Base-by-base conservation (phyloP, 2,797 vertebrate species). In the Micropoecilia bifurca region DNA sequence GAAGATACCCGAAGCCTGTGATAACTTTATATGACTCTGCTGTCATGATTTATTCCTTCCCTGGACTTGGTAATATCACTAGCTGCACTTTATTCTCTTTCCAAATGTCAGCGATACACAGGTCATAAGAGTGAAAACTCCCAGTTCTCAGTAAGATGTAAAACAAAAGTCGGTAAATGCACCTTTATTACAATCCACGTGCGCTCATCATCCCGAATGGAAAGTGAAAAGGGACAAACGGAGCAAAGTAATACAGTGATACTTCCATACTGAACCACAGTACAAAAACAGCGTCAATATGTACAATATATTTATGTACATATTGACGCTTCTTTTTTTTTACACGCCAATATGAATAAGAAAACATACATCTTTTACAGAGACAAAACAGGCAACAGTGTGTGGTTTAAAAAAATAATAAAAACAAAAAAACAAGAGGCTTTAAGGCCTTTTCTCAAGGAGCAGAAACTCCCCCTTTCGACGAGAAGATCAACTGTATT, bases 231-330 rank as follows among this genome's bases (percentile, higher is more conserved):
- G 83, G 83, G 85, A 83, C 87, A 61, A 92, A 90, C 91, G 63
- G 84, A 86, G 87, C 83, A 86, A 90, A 91, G 86, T 80, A 88
- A 93, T 86, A 95, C 87, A 87, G 81, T 71, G 80, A 93, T 86
- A 87, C 89, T 92, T 86, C 86, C 89, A 93, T 90, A 94, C 87
- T 83, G 87, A 93, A 94, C 79, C 87, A 90, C 91, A 83, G 90
- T 96, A 96, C 90, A 96, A 96, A 96, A 93, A 90, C 80, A 75
- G 90, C 89, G 89, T 90, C 89, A 88, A 94, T 96, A 96, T 96
- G 88, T 96, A 96, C 96, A 96, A 84, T 88, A 92, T 93, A 94
- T 91, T 89, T 91, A 94, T 95, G 88, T 95, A 96, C 95, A 96
- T 1, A 91, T n/a, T n/a, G n/a, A n/a, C n/a, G n/a, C 6, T 50